phyloP scores from a whole-genome alignment of 2,888 invertebrate species.

The Oxycera nigricornis region DNA sequence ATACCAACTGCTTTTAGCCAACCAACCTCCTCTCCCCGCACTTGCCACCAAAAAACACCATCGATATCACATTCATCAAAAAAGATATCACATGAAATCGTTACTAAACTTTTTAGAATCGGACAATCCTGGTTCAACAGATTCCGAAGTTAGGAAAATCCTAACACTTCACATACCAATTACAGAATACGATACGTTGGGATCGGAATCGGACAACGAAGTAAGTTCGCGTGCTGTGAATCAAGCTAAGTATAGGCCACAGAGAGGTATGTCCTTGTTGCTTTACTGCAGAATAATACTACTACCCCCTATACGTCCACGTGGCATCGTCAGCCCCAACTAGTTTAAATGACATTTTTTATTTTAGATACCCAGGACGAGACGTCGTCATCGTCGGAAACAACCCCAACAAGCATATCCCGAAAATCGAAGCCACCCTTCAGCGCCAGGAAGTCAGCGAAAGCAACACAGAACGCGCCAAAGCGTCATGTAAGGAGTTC shows the following conservation, averaged over 20 bases:
- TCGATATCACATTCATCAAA: constrained; percentile 34
- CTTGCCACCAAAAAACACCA: constrained; percentile 30
- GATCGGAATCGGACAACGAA: constrained; percentile 83
- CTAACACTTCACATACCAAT: constrained; percentile 90
- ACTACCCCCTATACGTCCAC: not conserved
- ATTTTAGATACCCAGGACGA: constrained; percentile 73
- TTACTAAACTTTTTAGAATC: constrained; percentile 73
- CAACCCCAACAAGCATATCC: constrained; percentile 72
- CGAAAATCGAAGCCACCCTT: constrained; percentile 77
- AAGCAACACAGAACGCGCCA: constrained; percentile 64
- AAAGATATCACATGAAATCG: constrained; percentile 51
- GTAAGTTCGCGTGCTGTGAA: constrained; percentile 70
- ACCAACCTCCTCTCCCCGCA: constrained; percentile 5
- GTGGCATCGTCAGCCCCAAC: not conserved
- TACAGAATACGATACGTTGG: constrained; percentile 89
- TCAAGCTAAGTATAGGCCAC: constrained; percentile 62
- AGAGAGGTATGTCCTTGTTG: constrained; percentile 56
- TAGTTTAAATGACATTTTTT: constrained; percentile 32
- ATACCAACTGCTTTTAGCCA: not conserved
- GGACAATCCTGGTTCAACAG: constrained; percentile 94
- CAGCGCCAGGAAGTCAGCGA: constrained; percentile 71
- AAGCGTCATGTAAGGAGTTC: constrained; percentile 80
- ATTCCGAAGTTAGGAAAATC: constrained; percentile 94
- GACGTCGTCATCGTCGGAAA: constrained; percentile 80
- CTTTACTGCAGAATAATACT: constrained; percentile 31